Base-by-base conservation (phyloP, 1,140 invertebrate genomes). In the Drosophila setifemur region DNA sequence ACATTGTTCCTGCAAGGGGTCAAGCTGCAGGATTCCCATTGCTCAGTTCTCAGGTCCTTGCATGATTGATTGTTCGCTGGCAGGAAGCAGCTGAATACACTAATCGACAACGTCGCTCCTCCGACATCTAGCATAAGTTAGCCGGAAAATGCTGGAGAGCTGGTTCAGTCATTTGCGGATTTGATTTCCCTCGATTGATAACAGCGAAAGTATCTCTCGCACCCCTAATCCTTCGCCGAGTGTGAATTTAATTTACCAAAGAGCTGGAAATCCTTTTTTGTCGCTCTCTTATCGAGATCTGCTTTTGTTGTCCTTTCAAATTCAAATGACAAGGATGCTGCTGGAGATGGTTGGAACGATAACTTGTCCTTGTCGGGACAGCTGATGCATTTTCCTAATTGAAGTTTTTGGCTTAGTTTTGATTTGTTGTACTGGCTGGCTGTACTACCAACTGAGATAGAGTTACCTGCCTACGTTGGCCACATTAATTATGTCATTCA, bases 401-500 rank as follows among this genome's bases (percentile, higher is more conserved):
- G 81, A 85, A 85, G 57, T 11, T 40, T 45, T 39, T 53, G 31
- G 29, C 21, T 70, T 61, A 73, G 31, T 33, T 50, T 69, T 69
- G 50, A 23, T 21, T 12, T 42, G n/a, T n/a, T n/a, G n/a, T n/a
- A n/a, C 37, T 28, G 6, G 11, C 14, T 4, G 8, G 29, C 8
- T 40, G 14, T 19, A 8, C 14, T 53, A 66, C 58, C 85, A 86
- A 85, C 79, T 85, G 79, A 60, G 52, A 31, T 50, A 66, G n/a
- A n/a, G n/a, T n/a, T n/a, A 52, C 57, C 79, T 66, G 55, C 68
- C 53, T 57, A 61, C 86, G 75, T 73, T n/a, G 82, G 66, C 70
- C 21, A 63, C 60, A 89, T 89, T 89, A 89, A 89, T 89, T 89
- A 89, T 89, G 86, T 89, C 86, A 89, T 87, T 87, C 86, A 89